These are phyloP conservation scores for Falcunculus frontatus DNA, from an alignment of 2,113 vertebrate species.

Conservation along the genomic window DNA sequence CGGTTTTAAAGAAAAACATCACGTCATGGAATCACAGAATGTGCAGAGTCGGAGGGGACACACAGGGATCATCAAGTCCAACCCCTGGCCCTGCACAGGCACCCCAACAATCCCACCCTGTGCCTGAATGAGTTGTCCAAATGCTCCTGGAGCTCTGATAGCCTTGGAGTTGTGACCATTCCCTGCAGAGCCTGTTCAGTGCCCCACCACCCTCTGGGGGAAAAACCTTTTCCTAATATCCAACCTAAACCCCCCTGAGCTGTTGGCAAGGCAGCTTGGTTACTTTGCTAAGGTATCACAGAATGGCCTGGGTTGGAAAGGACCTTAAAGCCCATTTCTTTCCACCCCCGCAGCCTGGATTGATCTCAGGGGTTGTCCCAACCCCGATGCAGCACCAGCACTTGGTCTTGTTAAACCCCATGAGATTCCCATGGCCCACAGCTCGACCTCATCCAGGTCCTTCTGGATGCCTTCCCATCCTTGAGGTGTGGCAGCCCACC, in stretches of 20 bases:
- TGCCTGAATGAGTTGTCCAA: fast-evolving
- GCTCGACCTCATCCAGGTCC: neutral
- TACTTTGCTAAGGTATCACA: neutral
- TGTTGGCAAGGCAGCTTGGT: neutral
- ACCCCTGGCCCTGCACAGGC: neutral
- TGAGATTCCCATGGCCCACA: neutral
- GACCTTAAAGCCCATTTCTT: neutral
- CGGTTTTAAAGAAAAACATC: neutral
- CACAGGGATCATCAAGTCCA: neutral
- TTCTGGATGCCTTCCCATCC: neutral
- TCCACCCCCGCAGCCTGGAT: neutral
- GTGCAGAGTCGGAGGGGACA: neutral
- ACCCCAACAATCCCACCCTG: neutral
- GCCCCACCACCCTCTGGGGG: neutral
- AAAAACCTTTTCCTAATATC: neutral
- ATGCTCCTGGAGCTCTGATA: neutral
- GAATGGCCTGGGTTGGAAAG: neutral
- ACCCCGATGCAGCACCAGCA: neutral
- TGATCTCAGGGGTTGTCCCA: neutral
- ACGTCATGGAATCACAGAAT: neutral
- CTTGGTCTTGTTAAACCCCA: neutral
- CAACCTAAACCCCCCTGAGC: neutral
- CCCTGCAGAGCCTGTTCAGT: neutral
- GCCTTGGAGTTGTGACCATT: neutral
- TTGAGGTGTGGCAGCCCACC: neutral